These are phyloP conservation scores for Pseudolycoriella hygida DNA, from an alignment of 2,888 invertebrate genomes.

Conservation along the genomic window DNA sequence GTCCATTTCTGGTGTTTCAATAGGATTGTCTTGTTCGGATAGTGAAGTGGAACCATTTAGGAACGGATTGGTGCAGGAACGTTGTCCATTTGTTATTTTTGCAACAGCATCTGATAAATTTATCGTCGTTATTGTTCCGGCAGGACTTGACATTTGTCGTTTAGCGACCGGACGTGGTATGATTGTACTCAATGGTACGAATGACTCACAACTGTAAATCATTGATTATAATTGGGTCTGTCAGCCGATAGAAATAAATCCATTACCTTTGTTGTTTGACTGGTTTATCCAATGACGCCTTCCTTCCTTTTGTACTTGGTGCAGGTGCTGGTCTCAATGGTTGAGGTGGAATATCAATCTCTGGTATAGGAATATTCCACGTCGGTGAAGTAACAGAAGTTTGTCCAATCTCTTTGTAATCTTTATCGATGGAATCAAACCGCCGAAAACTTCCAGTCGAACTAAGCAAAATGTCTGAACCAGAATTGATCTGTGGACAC, in stretches of 20 bases:
- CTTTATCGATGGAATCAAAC: conserved; percentile 43
- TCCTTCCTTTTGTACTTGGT: conserved; percentile 14
- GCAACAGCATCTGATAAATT: conserved; percentile 12
- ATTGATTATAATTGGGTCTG: too few relatives aligned
- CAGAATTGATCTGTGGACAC: conserved; percentile 37
- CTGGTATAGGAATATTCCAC: conserved; percentile 24
- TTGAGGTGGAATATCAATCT: conserved; percentile 40
- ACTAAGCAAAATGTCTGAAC: conserved; percentile 42
- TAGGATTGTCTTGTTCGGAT: conserved; percentile 9
- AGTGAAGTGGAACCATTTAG: conserved; percentile 12
- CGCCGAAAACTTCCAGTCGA: conserved; percentile 44
- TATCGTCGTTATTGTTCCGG: conserved; percentile 9
- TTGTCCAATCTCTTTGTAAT: conserved; percentile 31
- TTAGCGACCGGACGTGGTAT: conserved; percentile 19
- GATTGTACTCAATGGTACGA: conserved; percentile 3
- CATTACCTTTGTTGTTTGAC: conserved; percentile 1
- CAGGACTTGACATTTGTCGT: conserved; percentile 15
- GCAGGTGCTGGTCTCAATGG: conserved; percentile 43
- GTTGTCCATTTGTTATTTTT: conserved; percentile 10
- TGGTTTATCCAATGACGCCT: conserved; percentile 7
- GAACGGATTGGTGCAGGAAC: conserved; percentile 14
- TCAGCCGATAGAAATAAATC: not conserved
- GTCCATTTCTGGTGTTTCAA: not conserved
- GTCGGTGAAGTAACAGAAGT: conserved; percentile 24
- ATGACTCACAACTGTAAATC: not conserved